Base-by-base conservation (phyloP, 2,797 vertebrate genomes). In the Mormyrops boulengeri region DNA sequence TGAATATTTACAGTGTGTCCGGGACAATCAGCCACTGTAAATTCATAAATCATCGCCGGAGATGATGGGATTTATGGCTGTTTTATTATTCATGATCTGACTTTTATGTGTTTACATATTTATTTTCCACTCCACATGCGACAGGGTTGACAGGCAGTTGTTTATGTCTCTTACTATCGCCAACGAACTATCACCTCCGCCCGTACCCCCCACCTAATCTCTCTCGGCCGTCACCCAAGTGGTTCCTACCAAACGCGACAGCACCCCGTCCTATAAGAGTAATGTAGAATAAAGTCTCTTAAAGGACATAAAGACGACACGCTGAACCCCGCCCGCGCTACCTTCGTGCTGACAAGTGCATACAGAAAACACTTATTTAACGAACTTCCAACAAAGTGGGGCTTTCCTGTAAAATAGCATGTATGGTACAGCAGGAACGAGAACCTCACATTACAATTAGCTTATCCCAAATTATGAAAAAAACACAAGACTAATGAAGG, bases 21-120 rank as follows among this genome's bases (percentile, higher is more conserved):
- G 77, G 88, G 90, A 89, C 93, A 94, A 94, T 96, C 95, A 95
- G 93, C 88, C 94, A 91, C 93, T 92, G 94, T 94, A 93, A 93
- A 94, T 94, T 93, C 95, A 96, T 97, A 96, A 96, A 96, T 96
- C 96, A 96, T 92, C 92, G 94, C 93, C 92, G 89, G 93, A 93
- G 95, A 96, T 96, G 96, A 93, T 90, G 88, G 90, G 92, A 93
- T 92, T 93, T 93, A 96, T 93, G 92, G 93, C 94, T 95, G 93
- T 95, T 97, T 96, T 95, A 96, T 96, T 96, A 96, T 96, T 96
- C 96, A 97, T 97, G 96, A 96, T 95, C 93, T 94, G 93, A 94
- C 95, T 95, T 96, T 96, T 96, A 96, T 96, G 95, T 94, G 94
- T 92, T 91, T 93, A 87, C 92, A 96, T 96, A 96, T 96, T 95